Conservation (phyloP, 2,888 invertebrate species). For the Lasioglossum figueresi region DNA sequence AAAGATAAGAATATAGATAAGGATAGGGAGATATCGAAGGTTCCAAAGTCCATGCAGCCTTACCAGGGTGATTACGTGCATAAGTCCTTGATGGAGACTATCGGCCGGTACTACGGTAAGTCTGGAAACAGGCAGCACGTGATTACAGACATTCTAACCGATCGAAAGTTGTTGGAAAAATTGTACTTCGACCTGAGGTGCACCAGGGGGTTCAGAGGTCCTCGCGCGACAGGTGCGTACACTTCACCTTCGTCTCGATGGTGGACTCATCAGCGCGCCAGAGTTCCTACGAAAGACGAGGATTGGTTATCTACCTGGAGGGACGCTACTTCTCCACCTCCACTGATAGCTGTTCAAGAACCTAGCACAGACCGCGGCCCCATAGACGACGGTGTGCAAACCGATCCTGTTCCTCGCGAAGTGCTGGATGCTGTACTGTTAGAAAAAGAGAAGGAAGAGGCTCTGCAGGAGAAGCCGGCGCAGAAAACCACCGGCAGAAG, state of each 20-base stretch:
- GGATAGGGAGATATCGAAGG: constrained; percentile 29
- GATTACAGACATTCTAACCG: constrained; percentile 89
- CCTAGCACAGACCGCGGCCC: constrained; percentile 86
- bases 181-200: constrained; percentile 90
- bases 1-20: not conserved
- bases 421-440: constrained; percentile 85
- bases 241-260: constrained; percentile 78
- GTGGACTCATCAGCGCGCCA: constrained; percentile 73
- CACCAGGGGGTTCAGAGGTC: constrained; percentile 86
- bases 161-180: constrained; percentile 90
- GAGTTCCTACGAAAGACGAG: constrained; percentile 65
- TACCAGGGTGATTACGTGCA: constrained; percentile 85
- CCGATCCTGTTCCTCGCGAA: constrained; percentile 86
- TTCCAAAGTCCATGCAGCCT: constrained; percentile 80
- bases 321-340: constrained; percentile 86
- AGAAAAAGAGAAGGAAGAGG: constrained; percentile 85
- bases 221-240: constrained; percentile 80
- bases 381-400: constrained; percentile 87
- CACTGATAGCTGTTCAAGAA: constrained; percentile 88
- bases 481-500: constrained; percentile 85
- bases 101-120: constrained; percentile 88
- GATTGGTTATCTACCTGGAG: constrained; percentile 62
- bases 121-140: constrained; percentile 88
- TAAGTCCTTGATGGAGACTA: constrained; percentile 87
- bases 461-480: constrained; percentile 77